These are phyloP conservation scores for Matsumurasca onukii DNA, from an alignment of 1,140 invertebrate genomes.

Conservation along the genomic window DNA sequence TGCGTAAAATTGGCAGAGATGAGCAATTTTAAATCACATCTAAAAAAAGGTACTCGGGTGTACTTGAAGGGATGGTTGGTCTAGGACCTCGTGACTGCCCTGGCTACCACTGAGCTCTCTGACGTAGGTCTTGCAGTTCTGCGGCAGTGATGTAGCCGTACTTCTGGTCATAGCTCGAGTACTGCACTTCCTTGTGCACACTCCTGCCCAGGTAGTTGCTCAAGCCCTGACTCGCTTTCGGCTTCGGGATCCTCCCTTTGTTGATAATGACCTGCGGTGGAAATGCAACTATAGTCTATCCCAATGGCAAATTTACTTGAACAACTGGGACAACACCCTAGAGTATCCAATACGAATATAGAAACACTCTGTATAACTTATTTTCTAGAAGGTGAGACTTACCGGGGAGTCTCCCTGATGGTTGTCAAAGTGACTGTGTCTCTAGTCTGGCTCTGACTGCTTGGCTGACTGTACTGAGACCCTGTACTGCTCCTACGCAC, in stretches of 20 bases:
- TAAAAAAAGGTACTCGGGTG: slow-evolving; percentile 1
- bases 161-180: slow-evolving; percentile 24
- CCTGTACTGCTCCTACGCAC: slow-evolving; percentile 20
- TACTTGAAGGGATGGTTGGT: background rate
- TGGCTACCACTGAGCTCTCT: slow-evolving; percentile 12
- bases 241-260: slow-evolving; percentile 2
- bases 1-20: background rate
- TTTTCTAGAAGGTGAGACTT: too few species aligned
- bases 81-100: too few species aligned
- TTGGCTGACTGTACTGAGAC: background rate
- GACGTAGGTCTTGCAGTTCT: slow-evolving; percentile 20
- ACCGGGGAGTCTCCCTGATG: slow-evolving; percentile 17
- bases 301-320: too few species aligned
- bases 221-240: background rate
- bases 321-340: too few species aligned
- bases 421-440: slow-evolving; percentile 16
- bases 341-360: too few species aligned
- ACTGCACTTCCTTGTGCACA: background rate
- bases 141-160: slow-evolving; percentile 31
- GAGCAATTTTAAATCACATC: slow-evolving; percentile 19
- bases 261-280: slow-evolving; percentile 1
- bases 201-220: background rate
- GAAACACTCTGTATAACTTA: too few species aligned
- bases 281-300: too few species aligned
- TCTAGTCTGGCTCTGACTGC: background rate